phyloP scores from a whole-genome alignment of 2,113 vertebrate genomes.

The Erythrolamprus reginae region DNA sequence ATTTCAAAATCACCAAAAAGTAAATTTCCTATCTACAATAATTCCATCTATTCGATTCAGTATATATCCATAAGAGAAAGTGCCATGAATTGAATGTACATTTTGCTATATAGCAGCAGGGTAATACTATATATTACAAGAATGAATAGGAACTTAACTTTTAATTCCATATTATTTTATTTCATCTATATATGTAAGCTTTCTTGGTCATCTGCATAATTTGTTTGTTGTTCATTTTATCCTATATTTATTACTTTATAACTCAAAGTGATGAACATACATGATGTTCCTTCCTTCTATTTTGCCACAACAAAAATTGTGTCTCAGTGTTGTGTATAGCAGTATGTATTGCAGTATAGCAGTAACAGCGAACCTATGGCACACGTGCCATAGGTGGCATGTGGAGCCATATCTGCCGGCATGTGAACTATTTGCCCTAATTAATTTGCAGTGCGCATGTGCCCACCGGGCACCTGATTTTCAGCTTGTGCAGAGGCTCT shows the following conservation, averaged over 20 bases:
- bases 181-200: not conserved
- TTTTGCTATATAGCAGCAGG: not conserved
- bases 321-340: not conserved
- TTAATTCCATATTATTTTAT: not conserved
- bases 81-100: not conserved
- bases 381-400: no score
- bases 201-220: not conserved
- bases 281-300: not conserved
- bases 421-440: no score
- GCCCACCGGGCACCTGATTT: no score
- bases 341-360: no score
- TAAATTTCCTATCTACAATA: not conserved
- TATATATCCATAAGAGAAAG: not conserved
- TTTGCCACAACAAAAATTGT: not conserved
- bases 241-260: not conserved
- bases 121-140: not conserved
- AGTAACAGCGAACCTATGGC: no score
- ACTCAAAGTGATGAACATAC: not conserved
- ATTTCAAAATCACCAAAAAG: not conserved
- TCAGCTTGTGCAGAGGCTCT: no score
- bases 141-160: not conserved
- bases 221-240: not conserved
- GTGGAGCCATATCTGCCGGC: no score
- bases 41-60: rapidly evolving
- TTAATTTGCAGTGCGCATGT: no score